Base-by-base conservation (phyloP, 2,113 vertebrate genomes). In the Ammodramus savannarum region DNA sequence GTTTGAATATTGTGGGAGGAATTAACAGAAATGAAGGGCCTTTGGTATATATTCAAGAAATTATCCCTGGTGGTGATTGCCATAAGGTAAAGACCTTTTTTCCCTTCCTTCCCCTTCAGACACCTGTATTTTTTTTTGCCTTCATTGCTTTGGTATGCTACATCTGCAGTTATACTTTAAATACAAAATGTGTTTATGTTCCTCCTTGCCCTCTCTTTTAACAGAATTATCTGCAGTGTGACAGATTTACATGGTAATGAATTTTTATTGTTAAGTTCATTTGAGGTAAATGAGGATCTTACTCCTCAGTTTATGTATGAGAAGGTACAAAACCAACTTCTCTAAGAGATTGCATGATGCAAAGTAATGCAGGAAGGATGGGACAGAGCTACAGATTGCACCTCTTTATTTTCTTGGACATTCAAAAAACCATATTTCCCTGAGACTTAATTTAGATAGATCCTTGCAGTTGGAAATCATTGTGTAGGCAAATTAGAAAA, bases 41-140 rank as follows among this genome's bases (percentile, higher is more conserved):
- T 76, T 98, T 99, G 98, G 98, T 99, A 44, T 99, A 98, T 87
- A 97, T 99, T 97, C 98, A 99, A 95, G 99, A 99, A 95, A 94
- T 99, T 61, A 95, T 99, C 89, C 97, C 98, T 93, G 99, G 99
- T 89, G 98, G 99, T 90, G 99, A 99, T 79, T 99, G 99, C 90
- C 98, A 98, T 79, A 99, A 99, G 99, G 99, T 99, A 76, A 85
- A 87, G 51, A 11, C 5, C 16, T 59, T 31, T 51, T 75, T 75
- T 7, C 16, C 15, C 10, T 51, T 68, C 36, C 23, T 68, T 39
- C 11, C 19, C 16, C 43, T 86, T 85, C 43, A 55, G 43, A 78
- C 20, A 71, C 11, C 41, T 68, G 32, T 59, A 11, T 27, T 79
- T 32, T 82, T n/a, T n/a, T 93, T 71, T 82, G 25, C 27, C 52